Evolutionary conservation across 2,888 invertebrate genomes (phyloP).

Genomic region (Drosophila leonis): DNA sequence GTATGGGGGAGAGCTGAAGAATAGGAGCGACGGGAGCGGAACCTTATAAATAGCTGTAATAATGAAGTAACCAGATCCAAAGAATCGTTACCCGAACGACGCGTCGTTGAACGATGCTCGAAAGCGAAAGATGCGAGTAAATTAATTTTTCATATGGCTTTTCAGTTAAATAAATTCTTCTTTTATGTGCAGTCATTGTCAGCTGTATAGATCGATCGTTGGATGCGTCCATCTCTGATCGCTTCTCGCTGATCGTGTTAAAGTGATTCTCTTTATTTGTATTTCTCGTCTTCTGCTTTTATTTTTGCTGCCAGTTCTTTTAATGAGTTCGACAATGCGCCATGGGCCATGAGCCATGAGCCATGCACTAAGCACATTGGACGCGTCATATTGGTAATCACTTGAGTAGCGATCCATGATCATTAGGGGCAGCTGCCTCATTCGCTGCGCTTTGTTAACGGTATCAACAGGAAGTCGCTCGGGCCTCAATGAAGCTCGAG

Average conservation of each 20-base stretch:
- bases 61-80: slow-evolving; percentile 78
- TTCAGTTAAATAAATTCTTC: slow-evolving; percentile 41
- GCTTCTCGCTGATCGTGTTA: slow-evolving; percentile 68
- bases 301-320: slow-evolving; percentile 46
- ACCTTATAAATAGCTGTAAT: slow-evolving; percentile 77
- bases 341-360: slow-evolving; percentile 23
- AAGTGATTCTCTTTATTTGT: slow-evolving; percentile 64
- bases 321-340: slow-evolving; percentile 76
- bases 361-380: slow-evolving; percentile 63
- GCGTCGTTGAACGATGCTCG: slow-evolving; percentile 32
- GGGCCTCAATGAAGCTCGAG: slow-evolving; percentile 41
- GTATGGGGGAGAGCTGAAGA: neutral
- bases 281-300: slow-evolving; percentile 17
- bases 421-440: slow-evolving; percentile 74
- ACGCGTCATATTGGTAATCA: slow-evolving; percentile 76
- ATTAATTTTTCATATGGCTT: slow-evolving; percentile 78
- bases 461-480: slow-evolving; percentile 68
- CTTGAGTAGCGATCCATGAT: slow-evolving; percentile 73
- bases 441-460: slow-evolving; percentile 79
- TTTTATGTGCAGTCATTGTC: slow-evolving; percentile 72
- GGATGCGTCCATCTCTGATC: slow-evolving; percentile 37
- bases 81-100: slow-evolving; percentile 33
- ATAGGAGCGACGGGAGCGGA: slow-evolving; percentile 20
- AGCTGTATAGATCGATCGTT: slow-evolving; percentile 37
- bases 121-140: slow-evolving; percentile 62